phyloP scores from a whole-genome alignment of 2,797 vertebrate species.

The Okamejei kenojei region DNA sequence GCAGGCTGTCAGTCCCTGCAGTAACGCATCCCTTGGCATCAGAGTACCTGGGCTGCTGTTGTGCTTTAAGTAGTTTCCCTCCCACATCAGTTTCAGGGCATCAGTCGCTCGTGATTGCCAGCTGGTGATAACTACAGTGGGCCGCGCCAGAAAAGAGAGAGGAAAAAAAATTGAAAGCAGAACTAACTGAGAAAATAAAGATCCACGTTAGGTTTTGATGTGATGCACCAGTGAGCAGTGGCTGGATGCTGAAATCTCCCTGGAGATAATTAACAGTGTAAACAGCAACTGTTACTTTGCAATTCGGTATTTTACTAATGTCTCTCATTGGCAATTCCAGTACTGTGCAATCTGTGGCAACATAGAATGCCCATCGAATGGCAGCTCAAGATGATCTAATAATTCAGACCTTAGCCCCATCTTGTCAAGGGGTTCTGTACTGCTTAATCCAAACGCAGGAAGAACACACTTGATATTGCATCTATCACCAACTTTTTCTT shows the following conservation, averaged over 20 bases:
- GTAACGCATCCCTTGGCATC: conserved; percentile 2
- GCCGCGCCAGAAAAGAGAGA: not conserved
- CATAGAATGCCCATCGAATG: not conserved
- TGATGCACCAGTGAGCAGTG: not conserved
- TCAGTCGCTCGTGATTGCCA: not conserved
- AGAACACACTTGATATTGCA: not conserved
- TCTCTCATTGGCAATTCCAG: conserved; percentile 9
- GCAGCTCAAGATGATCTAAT: not conserved
- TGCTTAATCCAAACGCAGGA: no score
- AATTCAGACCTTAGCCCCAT: not conserved
- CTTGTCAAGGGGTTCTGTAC: not conserved
- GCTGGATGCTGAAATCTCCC: not conserved
- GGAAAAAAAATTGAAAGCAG: not conserved
- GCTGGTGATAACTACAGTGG: not conserved
- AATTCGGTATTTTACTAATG: conserved; percentile 4
- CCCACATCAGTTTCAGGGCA: conserved; percentile 8
- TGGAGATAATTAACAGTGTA: conserved; percentile 18
- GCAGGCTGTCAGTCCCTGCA: not conserved
- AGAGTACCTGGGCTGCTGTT: not conserved
- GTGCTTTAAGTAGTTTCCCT: not conserved
- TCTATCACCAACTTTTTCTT: not conserved
- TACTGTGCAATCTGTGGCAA: not conserved
- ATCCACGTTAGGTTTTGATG: not conserved
- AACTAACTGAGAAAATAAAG: conserved; percentile 1
- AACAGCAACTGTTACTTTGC: not conserved